Evolutionary conservation across 35 echinoderm and acorn worm species (phyloP).

Genomic region (Holothuria glaberrima): DNA sequence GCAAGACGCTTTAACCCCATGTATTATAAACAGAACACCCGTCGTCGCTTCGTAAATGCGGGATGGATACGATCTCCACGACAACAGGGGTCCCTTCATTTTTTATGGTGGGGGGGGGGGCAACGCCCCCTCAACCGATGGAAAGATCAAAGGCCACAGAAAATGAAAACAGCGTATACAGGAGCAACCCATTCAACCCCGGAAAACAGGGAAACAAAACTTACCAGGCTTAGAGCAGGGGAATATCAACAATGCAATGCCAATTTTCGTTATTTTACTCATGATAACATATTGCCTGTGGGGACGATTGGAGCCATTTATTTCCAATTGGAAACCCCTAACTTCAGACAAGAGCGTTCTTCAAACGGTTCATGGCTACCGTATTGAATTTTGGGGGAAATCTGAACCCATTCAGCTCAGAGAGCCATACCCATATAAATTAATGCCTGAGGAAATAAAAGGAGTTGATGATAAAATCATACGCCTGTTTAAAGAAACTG

Average conservation of each 20-base stretch:
- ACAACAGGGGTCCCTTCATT: background rate
- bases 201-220: background rate
- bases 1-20: background rate
- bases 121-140: constrained; percentile 10
- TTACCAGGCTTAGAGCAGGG: background rate
- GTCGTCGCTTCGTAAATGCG: background rate
- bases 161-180: background rate
- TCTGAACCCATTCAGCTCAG: constrained; percentile 18
- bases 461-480: too few species aligned
- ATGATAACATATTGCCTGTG: background rate
- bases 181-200: background rate
- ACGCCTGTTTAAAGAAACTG: too few species aligned
- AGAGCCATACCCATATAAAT: constrained; percentile 33
- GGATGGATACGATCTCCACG: background rate
- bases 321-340: constrained; percentile 47
- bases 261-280: background rate
- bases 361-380: constrained; percentile 44
- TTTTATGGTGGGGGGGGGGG: too few species aligned
- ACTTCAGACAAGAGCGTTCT: constrained; percentile 61
- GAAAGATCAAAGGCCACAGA: background rate
- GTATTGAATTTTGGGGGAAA: constrained; percentile 56
- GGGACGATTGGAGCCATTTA: constrained; percentile 20
- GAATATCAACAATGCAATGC: background rate
- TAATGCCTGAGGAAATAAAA: background rate
- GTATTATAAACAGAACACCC: background rate